Evolutionary conservation across 53 echinoderm and acorn worm genomes (phyloP).

Genomic region (Temnopleurus reevesii): DNA sequence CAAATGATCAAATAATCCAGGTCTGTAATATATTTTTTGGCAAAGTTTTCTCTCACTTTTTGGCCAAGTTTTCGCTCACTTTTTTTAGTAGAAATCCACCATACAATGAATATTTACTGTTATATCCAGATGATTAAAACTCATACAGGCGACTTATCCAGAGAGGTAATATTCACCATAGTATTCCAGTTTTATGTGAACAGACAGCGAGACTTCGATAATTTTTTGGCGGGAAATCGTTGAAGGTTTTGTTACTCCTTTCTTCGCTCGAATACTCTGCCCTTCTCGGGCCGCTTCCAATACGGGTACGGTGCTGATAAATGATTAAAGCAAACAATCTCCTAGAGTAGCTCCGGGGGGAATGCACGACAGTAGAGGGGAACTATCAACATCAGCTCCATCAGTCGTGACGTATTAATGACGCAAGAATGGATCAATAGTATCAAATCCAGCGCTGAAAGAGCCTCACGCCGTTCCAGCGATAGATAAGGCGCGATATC

Average conservation of each 20-base stretch:
- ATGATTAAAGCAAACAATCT: slow-evolving; percentile 37
- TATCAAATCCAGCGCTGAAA: slow-evolving; percentile 38
- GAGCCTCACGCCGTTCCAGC: background rate
- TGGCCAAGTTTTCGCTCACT: no score
- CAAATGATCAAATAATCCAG: no score
- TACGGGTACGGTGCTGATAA: background rate
- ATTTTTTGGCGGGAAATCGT: no score
- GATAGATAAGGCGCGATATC: background rate
- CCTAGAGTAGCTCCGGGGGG: background rate
- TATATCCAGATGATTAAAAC: background rate
- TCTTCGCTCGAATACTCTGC: background rate
- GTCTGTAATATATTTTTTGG: no score
- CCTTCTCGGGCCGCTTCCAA: background rate
- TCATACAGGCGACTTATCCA: background rate
- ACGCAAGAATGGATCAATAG: slow-evolving; percentile 41
- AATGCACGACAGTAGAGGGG: background rate
- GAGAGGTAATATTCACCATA: background rate
- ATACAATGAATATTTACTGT: no score
- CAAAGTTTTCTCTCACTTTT: no score
- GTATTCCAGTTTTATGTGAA: background rate
- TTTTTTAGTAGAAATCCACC: no score
- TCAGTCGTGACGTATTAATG: slow-evolving; percentile 48
- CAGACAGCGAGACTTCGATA: background rate
- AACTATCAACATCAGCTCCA: slow-evolving; percentile 7
- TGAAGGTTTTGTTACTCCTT: background rate